Base-by-base conservation (phyloP, 2,113 vertebrate species). In the Okapia johnstoni region DNA sequence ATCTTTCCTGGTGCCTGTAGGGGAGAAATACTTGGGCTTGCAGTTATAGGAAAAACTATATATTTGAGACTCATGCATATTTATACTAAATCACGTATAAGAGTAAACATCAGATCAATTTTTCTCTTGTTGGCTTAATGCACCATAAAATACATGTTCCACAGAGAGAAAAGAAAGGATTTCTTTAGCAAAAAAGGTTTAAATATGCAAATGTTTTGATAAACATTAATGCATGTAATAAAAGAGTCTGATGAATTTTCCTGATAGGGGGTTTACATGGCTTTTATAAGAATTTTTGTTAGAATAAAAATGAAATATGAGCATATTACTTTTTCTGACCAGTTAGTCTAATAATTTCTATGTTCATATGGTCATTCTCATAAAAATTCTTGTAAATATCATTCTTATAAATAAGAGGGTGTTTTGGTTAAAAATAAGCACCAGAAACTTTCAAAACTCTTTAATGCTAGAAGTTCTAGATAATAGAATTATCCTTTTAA, bases 121-220 rank as follows among this genome's bases (percentile, higher is more conserved):
- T 94, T 94, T 86, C 58, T 91, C 40, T 87, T 96, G 40, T 88
- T 96, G 96, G 84, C 19, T 12, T 85, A 80, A 83, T 50, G 81
- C 50, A 57, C 11, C 55, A 10, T 85, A 96, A 96, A 95, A 36
- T 95, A 97, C 97, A 96, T 92, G 33, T 77, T 58, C 83, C 85
- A 36, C 60, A 81, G 94, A 96, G n/a, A 91, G 58, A 5, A 97
- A 86, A 90, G 63, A 63, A 93, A 92, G 52, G 48, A 12, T 91
- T 86, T 17, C 26, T 66, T 89, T 92, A 79, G 46, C 10, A 0
- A 60, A 60, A 94, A 96, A 14, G 15, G 9, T 92, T 5, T 7
- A 79, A 33, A 80, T 76, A 91, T 55, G 66, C 43, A 93, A 97
- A 98, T 81, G 85, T 89, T 88, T 91, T 86, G 43, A 80, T 58